Conservation (phyloP, 2,888 invertebrate genomes). For the Leucoma salicis region DNA sequence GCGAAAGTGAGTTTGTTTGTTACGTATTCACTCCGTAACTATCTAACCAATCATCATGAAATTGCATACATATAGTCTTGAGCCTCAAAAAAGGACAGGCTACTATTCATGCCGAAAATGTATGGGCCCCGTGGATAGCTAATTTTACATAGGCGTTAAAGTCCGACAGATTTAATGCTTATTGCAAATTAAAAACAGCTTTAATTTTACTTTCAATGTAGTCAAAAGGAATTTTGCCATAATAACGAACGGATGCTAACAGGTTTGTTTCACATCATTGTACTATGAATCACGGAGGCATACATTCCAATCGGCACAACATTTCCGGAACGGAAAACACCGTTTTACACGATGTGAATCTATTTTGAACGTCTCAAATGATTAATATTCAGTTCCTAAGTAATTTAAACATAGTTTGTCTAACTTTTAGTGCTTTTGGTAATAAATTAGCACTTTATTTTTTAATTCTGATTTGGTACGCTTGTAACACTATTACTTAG, state of each 20-base stretch:
- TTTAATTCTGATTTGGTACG: not conserved
- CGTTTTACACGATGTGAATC: not conserved
- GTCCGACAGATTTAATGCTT: too few species aligned
- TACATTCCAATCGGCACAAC: not conserved
- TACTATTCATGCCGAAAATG: too few species aligned
- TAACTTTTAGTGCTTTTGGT: not conserved
- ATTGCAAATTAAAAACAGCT: too few species aligned
- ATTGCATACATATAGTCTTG: too few species aligned
- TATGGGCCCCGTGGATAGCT: too few species aligned
- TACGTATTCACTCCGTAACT: too few species aligned
- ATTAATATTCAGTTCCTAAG: not conserved
- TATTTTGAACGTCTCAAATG: not conserved
- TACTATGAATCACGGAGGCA: not conserved
- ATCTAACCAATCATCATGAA: too few species aligned
- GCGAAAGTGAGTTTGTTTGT: too few species aligned
- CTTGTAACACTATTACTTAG: not conserved
- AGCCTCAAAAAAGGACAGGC: too few species aligned
- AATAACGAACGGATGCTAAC: not conserved
- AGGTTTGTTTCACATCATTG: not conserved
- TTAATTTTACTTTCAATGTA: too few species aligned
- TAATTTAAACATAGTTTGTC: not conserved
- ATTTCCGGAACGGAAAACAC: not conserved
- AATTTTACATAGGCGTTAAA: too few species aligned
- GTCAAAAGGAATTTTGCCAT: too few species aligned
- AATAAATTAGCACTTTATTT: not conserved